Percentiles rank a stretch among this genome's conserved stretches.
Evolutionary conservation across 2,113 vertebrate genomes (phyloP).

Genomic region (Peromyscus maniculatus): DNA sequence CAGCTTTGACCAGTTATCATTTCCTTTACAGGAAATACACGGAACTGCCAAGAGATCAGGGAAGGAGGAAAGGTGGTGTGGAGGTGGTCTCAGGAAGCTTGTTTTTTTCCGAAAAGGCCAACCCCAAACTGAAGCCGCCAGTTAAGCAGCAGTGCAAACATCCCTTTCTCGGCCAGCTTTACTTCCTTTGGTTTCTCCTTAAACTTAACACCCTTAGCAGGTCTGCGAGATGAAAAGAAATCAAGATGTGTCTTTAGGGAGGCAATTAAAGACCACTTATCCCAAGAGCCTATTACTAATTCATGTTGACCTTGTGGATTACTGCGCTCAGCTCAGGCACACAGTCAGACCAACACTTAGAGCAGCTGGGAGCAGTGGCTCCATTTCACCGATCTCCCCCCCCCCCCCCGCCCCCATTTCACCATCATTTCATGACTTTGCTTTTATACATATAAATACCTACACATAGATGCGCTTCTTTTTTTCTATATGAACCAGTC

Average conservation of each 20-base stretch:
- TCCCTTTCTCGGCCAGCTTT: conserved; percentile 68
- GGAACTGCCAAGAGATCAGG: conserved; percentile 53
- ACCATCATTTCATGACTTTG: conserved; percentile 43
- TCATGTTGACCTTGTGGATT: conserved; percentile 79
- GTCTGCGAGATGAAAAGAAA: conserved; percentile 75
- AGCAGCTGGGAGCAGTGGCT: conserved; percentile 50
- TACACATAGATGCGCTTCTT: background rate
- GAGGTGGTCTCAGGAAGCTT: conserved; percentile 60
- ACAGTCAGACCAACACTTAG: conserved; percentile 58
- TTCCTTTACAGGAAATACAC: conserved; percentile 72
- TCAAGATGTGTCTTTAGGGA: conserved; percentile 78
- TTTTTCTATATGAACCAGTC: background rate
- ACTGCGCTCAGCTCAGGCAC: conserved; percentile 58
- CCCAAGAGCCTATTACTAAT: conserved; percentile 76
- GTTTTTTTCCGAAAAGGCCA: conserved; percentile 35
- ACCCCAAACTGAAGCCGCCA: conserved; percentile 58
- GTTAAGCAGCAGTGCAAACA: conserved; percentile 73
- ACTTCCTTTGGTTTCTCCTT: conserved; percentile 79
- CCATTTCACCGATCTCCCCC: conserved; percentile 16
- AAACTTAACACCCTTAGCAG: conserved; percentile 52
- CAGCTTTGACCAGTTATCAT: conserved; percentile 70
- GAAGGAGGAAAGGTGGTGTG: conserved; percentile 65
- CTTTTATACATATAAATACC: background rate
- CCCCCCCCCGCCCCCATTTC: background rate
- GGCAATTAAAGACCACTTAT: conserved; percentile 81